Evolutionary conservation across 2,113 vertebrate species (phyloP).

Genomic region (Neoarius graeffei): DNA sequence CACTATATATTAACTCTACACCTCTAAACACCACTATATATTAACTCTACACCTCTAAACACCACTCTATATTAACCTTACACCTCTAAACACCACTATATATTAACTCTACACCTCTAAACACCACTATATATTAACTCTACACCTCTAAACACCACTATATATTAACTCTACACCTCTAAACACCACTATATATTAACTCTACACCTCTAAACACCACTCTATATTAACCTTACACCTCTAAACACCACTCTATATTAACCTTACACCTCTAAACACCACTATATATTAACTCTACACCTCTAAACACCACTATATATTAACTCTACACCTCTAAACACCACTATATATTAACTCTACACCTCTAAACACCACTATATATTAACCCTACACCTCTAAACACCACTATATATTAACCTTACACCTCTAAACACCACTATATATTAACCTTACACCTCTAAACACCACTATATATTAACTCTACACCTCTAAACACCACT

Average conservation of each 20-base stretch:
- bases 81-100: not conserved
- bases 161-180: not conserved
- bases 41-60: not conserved
- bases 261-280: not conserved
- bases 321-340: not conserved
- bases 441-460: not conserved
- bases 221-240: not conserved
- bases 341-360: not conserved
- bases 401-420: not conserved
- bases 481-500: not conserved
- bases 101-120: not conserved
- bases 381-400: not conserved
- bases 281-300: not conserved
- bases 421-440: not conserved
- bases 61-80: not conserved
- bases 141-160: not conserved
- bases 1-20: not conserved
- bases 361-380: not conserved
- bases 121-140: not conserved
- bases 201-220: not conserved
- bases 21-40: not conserved
- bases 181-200: not conserved
- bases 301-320: not conserved
- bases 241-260: not conserved
- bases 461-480: not conserved